Conservation (phyloP, 53 echinoderm and acorn worm species). For the Pentamera pediparva region DNA sequence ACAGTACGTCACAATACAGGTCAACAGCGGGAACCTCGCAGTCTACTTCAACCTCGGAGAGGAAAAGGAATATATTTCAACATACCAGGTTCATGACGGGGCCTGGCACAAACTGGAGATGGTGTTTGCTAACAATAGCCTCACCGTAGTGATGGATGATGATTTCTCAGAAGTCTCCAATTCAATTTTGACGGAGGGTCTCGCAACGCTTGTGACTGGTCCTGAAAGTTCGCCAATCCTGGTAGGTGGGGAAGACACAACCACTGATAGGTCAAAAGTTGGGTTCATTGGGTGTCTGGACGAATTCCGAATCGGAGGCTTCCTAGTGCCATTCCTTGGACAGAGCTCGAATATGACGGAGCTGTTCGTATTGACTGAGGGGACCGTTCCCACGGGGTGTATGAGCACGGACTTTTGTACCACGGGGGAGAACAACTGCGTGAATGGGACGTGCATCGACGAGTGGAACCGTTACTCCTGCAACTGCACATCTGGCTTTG, state of each 20-base stretch:
- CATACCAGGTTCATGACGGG: constrained; percentile 49
- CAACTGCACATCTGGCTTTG: constrained; percentile 54
- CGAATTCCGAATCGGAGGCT: constrained; percentile 67
- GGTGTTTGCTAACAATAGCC: constrained; percentile 6
- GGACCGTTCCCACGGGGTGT: constrained; percentile 46
- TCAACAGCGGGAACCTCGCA: constrained; percentile 15
- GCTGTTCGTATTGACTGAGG: background rate
- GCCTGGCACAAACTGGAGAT: constrained; percentile 68
- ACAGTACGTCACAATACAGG: constrained; percentile 58
- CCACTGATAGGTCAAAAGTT: constrained; percentile 31
- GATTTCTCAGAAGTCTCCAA: background rate
- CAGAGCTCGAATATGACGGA: constrained; percentile 41
- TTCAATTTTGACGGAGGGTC: constrained; percentile 7
- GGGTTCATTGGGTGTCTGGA: constrained; percentile 70
- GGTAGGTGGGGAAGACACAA: constrained; percentile 42
- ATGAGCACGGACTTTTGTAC: constrained; percentile 49
- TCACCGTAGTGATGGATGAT: background rate
- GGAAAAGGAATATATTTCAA: background rate
- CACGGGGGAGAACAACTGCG: constrained; percentile 26
- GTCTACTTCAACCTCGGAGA: constrained; percentile 36
- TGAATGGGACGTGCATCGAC: constrained; percentile 56
- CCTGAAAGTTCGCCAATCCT: constrained; percentile 39
- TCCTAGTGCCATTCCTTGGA: constrained; percentile 69
- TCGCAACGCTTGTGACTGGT: constrained; percentile 38
- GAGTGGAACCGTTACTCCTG: constrained; percentile 65